Percentiles rank a stretch among this genome's conserved stretches.
phyloP scores from a whole-genome alignment of 2,797 vertebrate species.

The Hapalemur alaotrensis region DNA sequence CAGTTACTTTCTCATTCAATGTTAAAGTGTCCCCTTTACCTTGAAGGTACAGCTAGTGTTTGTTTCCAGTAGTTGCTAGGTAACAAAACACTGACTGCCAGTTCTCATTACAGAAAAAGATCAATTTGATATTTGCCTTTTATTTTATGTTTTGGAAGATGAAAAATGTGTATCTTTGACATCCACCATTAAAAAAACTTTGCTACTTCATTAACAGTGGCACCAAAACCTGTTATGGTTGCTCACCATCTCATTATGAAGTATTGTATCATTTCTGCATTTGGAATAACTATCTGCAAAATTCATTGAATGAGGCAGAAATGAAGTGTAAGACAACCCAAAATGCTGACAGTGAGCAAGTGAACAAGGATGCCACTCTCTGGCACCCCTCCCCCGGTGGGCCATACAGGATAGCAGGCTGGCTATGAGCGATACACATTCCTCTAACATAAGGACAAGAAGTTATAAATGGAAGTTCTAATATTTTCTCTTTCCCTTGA shows the following conservation, averaged over 20 bases:
- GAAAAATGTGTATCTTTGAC: not conserved
- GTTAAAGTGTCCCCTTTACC: slow-evolving; percentile 17
- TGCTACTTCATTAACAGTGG: not conserved
- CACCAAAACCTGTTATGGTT: not conserved
- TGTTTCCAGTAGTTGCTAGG: slow-evolving; percentile 2
- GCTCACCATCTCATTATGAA: not conserved
- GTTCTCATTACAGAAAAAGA: slow-evolving; percentile 43
- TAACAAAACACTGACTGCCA: not conserved
- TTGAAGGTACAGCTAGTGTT: not conserved
- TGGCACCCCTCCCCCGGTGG: not conserved
- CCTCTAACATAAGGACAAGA: not conserved
- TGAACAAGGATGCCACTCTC: not conserved
- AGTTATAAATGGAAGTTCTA: not conserved
- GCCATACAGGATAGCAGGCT: not conserved
- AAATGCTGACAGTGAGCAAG: not conserved
- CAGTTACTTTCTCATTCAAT: not conserved
- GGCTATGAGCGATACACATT: not conserved
- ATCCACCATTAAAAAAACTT: not conserved
- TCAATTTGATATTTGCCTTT: not conserved
- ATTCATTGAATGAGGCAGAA: not conserved
- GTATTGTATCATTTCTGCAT: not conserved
- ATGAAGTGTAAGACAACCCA: not conserved
- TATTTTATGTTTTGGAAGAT: slow-evolving; percentile 22
- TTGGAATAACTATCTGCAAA: not conserved
- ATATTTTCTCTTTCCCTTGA: not conserved